Conservation (phyloP, 2,888 invertebrate genomes). For the Acronicta aceris region DNA sequence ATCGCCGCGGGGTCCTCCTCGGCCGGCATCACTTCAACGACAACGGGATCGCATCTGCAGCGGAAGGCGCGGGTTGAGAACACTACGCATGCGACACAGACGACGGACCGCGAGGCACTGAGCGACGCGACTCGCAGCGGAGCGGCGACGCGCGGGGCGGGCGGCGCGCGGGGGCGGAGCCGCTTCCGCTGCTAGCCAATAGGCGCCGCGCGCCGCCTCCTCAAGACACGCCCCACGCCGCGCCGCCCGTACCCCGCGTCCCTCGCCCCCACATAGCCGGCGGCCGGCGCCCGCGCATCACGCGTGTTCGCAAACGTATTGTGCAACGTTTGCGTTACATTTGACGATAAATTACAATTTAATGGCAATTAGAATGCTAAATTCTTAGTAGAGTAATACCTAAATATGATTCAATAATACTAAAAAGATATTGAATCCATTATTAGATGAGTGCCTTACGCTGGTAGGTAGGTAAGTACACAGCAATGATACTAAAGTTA, state of each 20-base stretch:
- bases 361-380: conserved; percentile 49
- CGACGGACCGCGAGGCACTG: conserved; percentile 83
- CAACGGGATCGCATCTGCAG: conserved; percentile 83
- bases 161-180: conserved; percentile 67
- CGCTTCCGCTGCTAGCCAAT: conserved; percentile 63
- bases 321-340: conserved; percentile 52
- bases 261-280: conserved; percentile 40
- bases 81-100: conserved; percentile 73
- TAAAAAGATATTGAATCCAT: not conserved
- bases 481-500: no score
- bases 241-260: conserved; percentile 43
- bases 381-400: conserved; percentile 45
- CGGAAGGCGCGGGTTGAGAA: conserved; percentile 69
- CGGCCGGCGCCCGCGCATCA: conserved; percentile 54
- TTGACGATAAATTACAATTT: conserved; percentile 57
- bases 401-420: conserved; percentile 26
- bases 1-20: conserved; percentile 85
- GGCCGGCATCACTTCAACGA: conserved; percentile 83
- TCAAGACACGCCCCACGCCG: conserved; percentile 56
- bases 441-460: conserved; percentile 29
- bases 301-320: conserved; percentile 36
- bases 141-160: conserved; percentile 70
- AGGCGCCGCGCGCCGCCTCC: conserved; percentile 57
- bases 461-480: conserved; percentile 12
- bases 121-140: conserved; percentile 63